Base-by-base conservation (phyloP, 92 coral and sea anemone species). In the Epizoanthus scotinus region DNA sequence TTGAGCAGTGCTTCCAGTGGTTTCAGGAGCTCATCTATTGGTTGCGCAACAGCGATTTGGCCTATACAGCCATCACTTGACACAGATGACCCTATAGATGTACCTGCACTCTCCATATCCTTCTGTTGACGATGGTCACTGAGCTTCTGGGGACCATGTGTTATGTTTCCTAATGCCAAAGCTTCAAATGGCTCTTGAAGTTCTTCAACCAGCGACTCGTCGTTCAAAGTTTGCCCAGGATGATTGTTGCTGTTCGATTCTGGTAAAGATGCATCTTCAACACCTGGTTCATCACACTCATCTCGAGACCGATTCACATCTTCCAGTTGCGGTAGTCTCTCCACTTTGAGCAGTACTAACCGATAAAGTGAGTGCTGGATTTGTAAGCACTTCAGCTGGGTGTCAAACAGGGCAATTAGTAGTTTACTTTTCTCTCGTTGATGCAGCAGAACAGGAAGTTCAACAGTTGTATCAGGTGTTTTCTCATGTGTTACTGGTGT, bases 1-100 rank as follows among this genome's bases (percentile, higher is more conserved):
- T 73, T 55, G 7, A 73, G 67, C 80, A 73, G 18, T 52, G 67
- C 80, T 55, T 73, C 80, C 24, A 73, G 67, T 17, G 80, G 80
- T 27, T 26, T 55, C 20, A 31, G 63, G 19, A 73, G 53, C 66
- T 59, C 80, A 50, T 73, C 67, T 13, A 62, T 19, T 44, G 74
- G 13, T 49, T 28, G 25, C 6, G 58, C n/a, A 55, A 52, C 65
- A 25, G 27, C 66, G 53, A 8, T 47, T 44, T 47, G 56, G 5
- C 57, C 31, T 20, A 26, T 22, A 25, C 58, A 10, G 38, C 36
- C 55, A 29, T 29, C 44, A 28, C 5, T 10, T 60, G 34, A 24
- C 34, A 60, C 3, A 64, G 70, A 4, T 22, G 8, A 38, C 24
- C 10, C 12, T 2, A 20, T 14, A 10, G 70, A 31, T 64, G 44